Conservation (phyloP, 2,888 invertebrate species). For the Watsonalla cultraria region DNA sequence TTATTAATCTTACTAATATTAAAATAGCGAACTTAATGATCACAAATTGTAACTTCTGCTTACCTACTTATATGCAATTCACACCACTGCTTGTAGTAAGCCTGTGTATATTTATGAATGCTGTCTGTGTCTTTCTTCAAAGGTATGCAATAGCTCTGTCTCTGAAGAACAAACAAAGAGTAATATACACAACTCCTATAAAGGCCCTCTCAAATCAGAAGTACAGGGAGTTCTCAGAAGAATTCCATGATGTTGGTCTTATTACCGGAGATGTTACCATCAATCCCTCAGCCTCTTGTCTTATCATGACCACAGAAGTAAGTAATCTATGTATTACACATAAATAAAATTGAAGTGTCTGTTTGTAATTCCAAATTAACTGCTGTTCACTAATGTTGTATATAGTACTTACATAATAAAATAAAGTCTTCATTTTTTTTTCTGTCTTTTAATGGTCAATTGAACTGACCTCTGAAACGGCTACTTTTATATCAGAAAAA, state of each 20-base stretch:
- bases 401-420: too few species aligned
- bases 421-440: too few species aligned
- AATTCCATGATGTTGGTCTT: conserved; percentile 98
- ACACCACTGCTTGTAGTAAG: neutral
- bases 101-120: neutral
- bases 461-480: too few species aligned
- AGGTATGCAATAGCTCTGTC: conserved; percentile 97
- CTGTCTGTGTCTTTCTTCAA: neutral
- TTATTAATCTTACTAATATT: too few species aligned
- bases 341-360: too few species aligned
- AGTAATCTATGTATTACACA: conserved; percentile 27
- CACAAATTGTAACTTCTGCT: too few species aligned
- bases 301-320: conserved; percentile 99
- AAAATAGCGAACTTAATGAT: too few species aligned
- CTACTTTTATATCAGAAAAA: too few species aligned
- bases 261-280: conserved; percentile 99
- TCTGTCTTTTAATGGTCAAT: too few species aligned
- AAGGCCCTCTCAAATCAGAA: conserved; percentile 99
- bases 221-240: conserved; percentile 97
- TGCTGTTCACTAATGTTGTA: too few species aligned
- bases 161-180: conserved; percentile 95
- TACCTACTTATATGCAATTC: too few species aligned
- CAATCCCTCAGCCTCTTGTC: conserved; percentile 97
- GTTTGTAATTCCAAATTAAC: too few species aligned
- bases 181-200: conserved; percentile 99